Percentiles rank a stretch among this genome's conserved stretches.
Evolutionary conservation across 2,888 invertebrate species (phyloP).

Genomic region (Masnerella sp.): DNA sequence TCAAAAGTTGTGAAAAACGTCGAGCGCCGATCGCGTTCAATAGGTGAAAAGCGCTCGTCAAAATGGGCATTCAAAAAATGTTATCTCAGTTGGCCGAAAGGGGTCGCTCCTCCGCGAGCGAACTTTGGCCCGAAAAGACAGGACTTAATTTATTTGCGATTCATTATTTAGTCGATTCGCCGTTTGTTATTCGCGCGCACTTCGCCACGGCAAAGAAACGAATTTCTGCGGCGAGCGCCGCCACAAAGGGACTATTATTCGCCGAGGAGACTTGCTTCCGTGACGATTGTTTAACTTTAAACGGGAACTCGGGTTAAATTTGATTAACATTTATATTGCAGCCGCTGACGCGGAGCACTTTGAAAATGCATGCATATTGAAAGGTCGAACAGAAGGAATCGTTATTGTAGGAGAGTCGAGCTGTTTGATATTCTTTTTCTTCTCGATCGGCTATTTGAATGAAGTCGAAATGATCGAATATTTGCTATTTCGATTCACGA

Average conservation of each 20-base stretch:
- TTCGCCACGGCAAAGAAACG: constrained; percentile 46
- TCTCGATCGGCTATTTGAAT: too few relatives aligned
- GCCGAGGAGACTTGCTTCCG: constrained; percentile 43
- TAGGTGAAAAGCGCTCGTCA: constrained; percentile 4
- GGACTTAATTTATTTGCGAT: constrained; percentile 55
- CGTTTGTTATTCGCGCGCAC: constrained; percentile 56
- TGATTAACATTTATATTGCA: constrained; percentile 61
- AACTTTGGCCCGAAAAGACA: constrained; percentile 31
- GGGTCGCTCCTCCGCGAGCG: not conserved
- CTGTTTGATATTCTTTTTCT: constrained; percentile 23
- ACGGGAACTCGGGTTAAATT: constrained; percentile 50
- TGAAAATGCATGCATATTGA: constrained; percentile 59
- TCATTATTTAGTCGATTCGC: constrained; percentile 54
- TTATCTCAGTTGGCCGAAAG: constrained; percentile 19
- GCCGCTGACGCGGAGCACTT: constrained; percentile 38
- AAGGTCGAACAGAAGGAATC: constrained; percentile 48
- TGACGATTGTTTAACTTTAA: constrained; percentile 60
- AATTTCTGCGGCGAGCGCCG: constrained; percentile 36
- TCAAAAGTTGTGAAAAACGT: too few relatives aligned
- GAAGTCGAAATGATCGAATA: too few relatives aligned
- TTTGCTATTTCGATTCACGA: too few relatives aligned
- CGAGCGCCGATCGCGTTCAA: not conserved
- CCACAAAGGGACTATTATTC: constrained; percentile 58
- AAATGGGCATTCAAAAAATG: constrained; percentile 27
- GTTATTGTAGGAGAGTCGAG: constrained; percentile 26